Conservation (phyloP, 2,888 invertebrate species). For the Entomobrya proxima region DNA sequence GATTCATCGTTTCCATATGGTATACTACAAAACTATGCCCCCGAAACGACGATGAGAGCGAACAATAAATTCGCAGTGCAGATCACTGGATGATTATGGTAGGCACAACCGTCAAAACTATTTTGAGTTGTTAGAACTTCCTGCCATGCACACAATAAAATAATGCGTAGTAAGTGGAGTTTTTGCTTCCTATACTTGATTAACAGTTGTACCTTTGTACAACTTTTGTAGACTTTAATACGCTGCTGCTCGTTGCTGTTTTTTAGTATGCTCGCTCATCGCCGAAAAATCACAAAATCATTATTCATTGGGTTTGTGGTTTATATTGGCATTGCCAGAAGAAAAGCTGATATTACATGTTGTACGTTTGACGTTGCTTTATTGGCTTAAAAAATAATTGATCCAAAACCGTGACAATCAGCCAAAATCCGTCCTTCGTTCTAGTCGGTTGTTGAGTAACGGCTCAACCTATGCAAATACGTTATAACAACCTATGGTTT, state of each 20-base stretch:
- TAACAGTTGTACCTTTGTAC: too few relatives aligned
- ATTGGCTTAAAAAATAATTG: conserved; percentile 46
- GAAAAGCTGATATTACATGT: neutral
- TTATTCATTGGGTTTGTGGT: too few relatives aligned
- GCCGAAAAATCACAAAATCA: too few relatives aligned
- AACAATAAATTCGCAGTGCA: neutral
- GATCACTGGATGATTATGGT: neutral
- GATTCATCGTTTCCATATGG: too few relatives aligned
- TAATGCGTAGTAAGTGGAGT: neutral
- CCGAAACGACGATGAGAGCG: too few relatives aligned
- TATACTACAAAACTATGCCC: too few relatives aligned
- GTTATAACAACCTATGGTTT: too few relatives aligned
- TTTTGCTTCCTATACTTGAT: conserved; percentile 1
- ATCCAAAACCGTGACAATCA: conserved; percentile 49
- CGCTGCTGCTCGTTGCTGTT: too few relatives aligned
- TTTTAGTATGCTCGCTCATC: too few relatives aligned
- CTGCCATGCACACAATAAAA: neutral
- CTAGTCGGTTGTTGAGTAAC: conserved; percentile 16
- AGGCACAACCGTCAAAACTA: neutral
- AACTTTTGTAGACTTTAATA: too few relatives aligned
- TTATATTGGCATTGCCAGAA: neutral
- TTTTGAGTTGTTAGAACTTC: conserved; percentile 34
- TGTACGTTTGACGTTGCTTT: too few relatives aligned
- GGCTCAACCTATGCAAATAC: too few relatives aligned
- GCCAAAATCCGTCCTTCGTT: conserved; percentile 49